Evolutionary conservation across 2,888 invertebrate genomes (phyloP).

Genomic region (Sarcophaga rosellei): DNA sequence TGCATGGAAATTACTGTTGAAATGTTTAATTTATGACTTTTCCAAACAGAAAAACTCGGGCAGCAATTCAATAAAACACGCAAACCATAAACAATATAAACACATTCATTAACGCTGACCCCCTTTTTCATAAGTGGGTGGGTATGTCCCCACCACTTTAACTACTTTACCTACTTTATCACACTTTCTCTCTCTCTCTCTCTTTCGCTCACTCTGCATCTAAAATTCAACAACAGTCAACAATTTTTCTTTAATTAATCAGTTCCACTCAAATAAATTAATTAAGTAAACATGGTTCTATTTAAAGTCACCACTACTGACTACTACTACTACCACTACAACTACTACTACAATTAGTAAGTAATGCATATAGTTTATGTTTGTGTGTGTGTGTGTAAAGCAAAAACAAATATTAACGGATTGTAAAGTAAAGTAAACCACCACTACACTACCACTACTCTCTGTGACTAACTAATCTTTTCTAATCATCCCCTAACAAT

Average conservation of each 20-base stretch:
- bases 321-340: too few relatives aligned
- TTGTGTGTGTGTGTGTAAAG: not conserved
- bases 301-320: not conserved
- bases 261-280: conserved; percentile 56
- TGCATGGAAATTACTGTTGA: conserved; percentile 8
- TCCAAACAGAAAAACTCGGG: not conserved
- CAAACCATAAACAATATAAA: conserved; percentile 9
- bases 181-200: not conserved
- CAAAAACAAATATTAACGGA: not conserved
- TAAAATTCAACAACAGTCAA: not conserved
- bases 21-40: conserved; percentile 46
- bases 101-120: not conserved
- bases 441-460: not conserved
- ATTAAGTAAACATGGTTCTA: conserved; percentile 56
- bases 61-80: not conserved
- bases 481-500: not conserved
- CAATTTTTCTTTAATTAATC: conserved; percentile 55
- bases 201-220: not conserved
- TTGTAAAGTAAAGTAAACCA: not conserved
- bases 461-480: not conserved
- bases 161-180: not conserved
- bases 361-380: not conserved
- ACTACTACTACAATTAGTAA: not conserved
- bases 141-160: not conserved
- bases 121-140: conserved; percentile 3